Evolutionary conservation across 2,888 invertebrate species (phyloP).

Genomic region (Gnatocerus cornutus): DNA sequence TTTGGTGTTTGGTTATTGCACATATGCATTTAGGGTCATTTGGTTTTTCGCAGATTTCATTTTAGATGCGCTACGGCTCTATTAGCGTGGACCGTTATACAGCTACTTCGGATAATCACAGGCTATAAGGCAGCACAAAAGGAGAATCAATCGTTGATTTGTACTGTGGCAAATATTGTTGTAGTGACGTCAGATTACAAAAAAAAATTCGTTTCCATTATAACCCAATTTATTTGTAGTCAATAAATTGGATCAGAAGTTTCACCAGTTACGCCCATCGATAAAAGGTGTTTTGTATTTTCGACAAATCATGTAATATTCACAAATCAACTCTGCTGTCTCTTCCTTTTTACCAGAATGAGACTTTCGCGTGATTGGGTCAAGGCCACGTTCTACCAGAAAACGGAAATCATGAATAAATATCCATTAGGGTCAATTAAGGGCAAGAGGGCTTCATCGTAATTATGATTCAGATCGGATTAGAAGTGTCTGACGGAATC

Average conservation of each 20-base stretch:
- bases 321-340: constrained; percentile 35
- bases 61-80: constrained; percentile 38
- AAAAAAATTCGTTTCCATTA: neutral
- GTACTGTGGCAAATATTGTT: constrained; percentile 24
- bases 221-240: constrained; percentile 7
- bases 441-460: constrained; percentile 38
- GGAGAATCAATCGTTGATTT: constrained; percentile 24
- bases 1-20: constrained; percentile 37
- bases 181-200: constrained; percentile 15
- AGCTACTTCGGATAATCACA: constrained; percentile 33
- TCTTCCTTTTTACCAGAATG: constrained; percentile 31
- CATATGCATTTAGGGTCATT: constrained; percentile 36
- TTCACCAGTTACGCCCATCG: constrained; percentile 8
- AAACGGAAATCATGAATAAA: constrained; percentile 55
- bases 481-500: constrained; percentile 43
- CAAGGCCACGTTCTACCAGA: constrained; percentile 48
- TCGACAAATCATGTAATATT: constrained; percentile 29
- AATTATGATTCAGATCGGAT: constrained; percentile 43
- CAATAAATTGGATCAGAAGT: constrained; percentile 9
- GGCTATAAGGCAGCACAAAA: constrained; percentile 33
- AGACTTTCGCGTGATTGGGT: constrained; percentile 50
- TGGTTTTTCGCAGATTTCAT: constrained; percentile 44
- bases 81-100: constrained; percentile 36
- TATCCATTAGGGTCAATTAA: constrained; percentile 55
- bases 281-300: constrained; percentile 27